Base-by-base conservation (phyloP, 35 echinoderm and acorn worm genomes). In the Apostichopus japonicus region DNA sequence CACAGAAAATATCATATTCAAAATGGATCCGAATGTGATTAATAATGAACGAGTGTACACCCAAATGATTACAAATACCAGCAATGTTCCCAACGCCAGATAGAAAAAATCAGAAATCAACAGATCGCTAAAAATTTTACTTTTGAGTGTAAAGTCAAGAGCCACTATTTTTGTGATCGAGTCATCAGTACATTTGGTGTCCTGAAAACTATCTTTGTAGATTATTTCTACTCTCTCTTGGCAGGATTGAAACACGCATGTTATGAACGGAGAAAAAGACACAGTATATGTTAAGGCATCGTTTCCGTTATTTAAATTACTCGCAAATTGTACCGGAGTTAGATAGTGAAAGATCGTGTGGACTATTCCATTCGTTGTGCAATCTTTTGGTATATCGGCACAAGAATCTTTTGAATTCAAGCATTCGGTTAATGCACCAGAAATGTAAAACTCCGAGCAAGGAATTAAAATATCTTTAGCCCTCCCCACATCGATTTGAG, bases 31-130 rank as follows among this genome's bases (percentile, higher is more conserved):
- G 16, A 92, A 4, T 14, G 95, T 96, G 9, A 99, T 92, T 8
- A 96, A 63, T 9, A 99, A 71, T n/a, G 97, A 96, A 10, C 77
- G 87, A 15, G 92, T 96, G 56, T 99, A 99, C 0, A 96, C 16
- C 94, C 97, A 98, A 10, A 98, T 96, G 9, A 98, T 56, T 17
- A 98, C 7, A n/a, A 98, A 91, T 1, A 94, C 82, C 55, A 86
- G 16, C 11, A 65, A 53, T 24, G 87, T 51, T 14, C 90, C 97
- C 17, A 98, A 58, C 13, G 90, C 97, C 2, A 94, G 53, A 54
- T 92, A 98, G 4, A 96, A 0, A 5, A 82, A 92, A 88, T 98
- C 97, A 2, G 87, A 70, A 8, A 94, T 19, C 8, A 94, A 44
- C 19, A 90, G 75, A 24, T 93, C 54, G 19, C 77, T n/a, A 81